These are phyloP conservation scores for Crotophaga sulcirostris DNA, from an alignment of 2,113 vertebrate genomes.

Conservation along the genomic window DNA sequence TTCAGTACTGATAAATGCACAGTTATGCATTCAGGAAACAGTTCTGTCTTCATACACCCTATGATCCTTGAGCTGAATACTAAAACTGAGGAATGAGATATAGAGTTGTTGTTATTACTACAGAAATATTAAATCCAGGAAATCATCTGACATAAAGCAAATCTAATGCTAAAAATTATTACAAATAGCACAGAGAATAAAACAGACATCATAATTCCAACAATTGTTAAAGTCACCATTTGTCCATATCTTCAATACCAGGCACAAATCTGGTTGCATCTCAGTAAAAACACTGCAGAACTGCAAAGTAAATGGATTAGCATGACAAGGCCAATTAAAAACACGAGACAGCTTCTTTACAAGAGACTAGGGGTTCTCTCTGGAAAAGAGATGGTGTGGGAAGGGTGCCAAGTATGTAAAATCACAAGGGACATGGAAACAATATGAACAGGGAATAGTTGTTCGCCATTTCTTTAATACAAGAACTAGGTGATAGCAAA, in stretches of 20 bases:
- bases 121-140: neutral
- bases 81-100: neutral
- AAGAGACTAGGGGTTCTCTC: neutral
- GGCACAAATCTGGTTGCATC: neutral
- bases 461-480: neutral
- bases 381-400: neutral
- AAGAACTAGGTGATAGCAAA: neutral
- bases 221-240: neutral
- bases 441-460: neutral
- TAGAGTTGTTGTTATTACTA: neutral
- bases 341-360: neutral
- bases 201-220: neutral
- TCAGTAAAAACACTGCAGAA: neutral
- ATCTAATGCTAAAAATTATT: neutral
- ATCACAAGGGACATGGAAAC: neutral
- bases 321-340: neutral
- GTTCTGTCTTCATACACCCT: neutral
- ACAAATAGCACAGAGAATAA: neutral
- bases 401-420: neutral
- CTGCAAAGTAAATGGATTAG: neutral
- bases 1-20: neutral
- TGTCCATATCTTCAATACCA: neutral
- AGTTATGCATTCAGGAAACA: neutral
- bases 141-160: neutral
- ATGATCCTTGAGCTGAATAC: neutral